Conservation (phyloP, 2,113 vertebrate species). For the Tinamus guttatus region DNA sequence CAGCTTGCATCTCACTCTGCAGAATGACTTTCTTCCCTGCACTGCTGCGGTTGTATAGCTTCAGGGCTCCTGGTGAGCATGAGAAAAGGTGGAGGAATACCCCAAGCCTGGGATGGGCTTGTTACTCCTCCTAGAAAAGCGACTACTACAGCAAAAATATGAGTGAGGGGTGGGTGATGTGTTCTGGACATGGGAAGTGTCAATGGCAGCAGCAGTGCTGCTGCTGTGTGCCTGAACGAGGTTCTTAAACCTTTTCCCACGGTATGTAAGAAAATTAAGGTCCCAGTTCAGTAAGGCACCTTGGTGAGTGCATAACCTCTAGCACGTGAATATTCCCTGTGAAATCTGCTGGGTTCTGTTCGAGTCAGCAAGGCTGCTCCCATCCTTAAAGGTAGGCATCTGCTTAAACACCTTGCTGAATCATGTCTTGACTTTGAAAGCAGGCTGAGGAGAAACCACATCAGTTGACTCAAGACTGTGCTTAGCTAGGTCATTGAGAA, state of each 20-base stretch:
- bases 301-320: background rate
- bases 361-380: conserved; percentile 67
- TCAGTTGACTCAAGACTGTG: conserved; percentile 36
- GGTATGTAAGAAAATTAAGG: background rate
- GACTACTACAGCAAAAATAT: background rate
- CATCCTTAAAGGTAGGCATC: conserved; percentile 60
- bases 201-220: background rate
- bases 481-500: conserved; percentile 4
- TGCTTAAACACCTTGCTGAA: conserved; percentile 64
- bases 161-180: background rate
- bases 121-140: background rate
- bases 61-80: background rate
- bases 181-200: background rate
- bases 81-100: background rate
- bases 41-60: background rate
- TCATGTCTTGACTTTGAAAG: conserved; percentile 67
- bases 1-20: background rate
- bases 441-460: conserved; percentile 56
- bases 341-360: conserved; percentile 50
- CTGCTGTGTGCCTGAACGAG: background rate
- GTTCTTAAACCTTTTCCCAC: conserved; percentile 28
- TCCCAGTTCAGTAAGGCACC: background rate
- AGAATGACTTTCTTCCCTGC: background rate
- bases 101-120: background rate
- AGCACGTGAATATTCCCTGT: conserved; percentile 64